These are phyloP conservation scores for Hermetia illucens DNA, from an alignment of 1,140 invertebrate species.

Conservation along the genomic window DNA sequence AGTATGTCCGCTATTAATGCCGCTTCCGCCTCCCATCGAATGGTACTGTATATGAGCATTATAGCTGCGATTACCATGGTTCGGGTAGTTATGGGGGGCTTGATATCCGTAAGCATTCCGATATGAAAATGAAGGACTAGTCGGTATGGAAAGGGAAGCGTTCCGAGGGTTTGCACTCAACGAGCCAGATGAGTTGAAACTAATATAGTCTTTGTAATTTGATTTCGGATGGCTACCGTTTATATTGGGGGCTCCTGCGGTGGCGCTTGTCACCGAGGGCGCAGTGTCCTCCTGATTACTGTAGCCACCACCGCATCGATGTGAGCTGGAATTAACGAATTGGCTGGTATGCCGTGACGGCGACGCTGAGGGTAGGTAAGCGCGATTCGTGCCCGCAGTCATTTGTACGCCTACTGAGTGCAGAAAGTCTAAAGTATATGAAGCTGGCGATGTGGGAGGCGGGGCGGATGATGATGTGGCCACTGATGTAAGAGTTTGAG, in stretches of 20 bases:
- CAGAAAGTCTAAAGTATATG: slow-evolving; percentile 11
- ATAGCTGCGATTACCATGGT: neutral
- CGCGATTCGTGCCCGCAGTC: neutral
- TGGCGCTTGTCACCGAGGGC: neutral
- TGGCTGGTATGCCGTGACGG: neutral
- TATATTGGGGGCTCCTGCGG: neutral
- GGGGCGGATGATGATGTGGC: slow-evolving; percentile 1
- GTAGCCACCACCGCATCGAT: too few relatives aligned
- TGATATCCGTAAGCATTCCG: slow-evolving; percentile 17
- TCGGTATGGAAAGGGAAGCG: too few relatives aligned
- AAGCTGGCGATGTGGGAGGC: slow-evolving; percentile 1
- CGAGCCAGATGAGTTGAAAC: slow-evolving; percentile 17
- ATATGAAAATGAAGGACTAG: too few relatives aligned
- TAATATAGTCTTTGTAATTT: slow-evolving; percentile 2
- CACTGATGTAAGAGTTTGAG: neutral
- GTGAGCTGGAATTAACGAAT: too few relatives aligned
- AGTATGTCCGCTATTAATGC: neutral
- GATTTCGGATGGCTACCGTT: slow-evolving; percentile 1
- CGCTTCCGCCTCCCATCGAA: neutral
- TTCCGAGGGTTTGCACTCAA: too few relatives aligned
- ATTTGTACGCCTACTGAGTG: slow-evolving; percentile 11
- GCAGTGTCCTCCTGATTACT: too few relatives aligned
- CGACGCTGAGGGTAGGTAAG: neutral
- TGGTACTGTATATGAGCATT: neutral
- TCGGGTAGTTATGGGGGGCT: slow-evolving; percentile 10